Conservation (phyloP, 2,888 invertebrate species). For the Morinoia aosen region DNA sequence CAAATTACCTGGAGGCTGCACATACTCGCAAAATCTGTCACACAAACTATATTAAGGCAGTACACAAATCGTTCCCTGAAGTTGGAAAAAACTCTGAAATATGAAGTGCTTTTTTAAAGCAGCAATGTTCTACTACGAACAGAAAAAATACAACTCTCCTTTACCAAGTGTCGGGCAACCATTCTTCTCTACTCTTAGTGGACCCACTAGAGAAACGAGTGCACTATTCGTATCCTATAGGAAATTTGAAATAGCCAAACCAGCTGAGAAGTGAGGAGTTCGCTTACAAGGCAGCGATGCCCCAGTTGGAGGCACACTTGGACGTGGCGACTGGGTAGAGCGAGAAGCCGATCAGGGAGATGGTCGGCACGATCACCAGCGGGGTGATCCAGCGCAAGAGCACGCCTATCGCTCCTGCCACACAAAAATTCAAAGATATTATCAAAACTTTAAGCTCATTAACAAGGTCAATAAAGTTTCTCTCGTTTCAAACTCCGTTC, state of each 20-base stretch:
- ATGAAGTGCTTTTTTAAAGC: conserved; percentile 77
- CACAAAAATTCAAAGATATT: not conserved
- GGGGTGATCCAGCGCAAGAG: conserved; percentile 84
- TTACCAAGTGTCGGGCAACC: no score
- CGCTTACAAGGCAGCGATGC: conserved; percentile 82
- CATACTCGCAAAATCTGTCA: no score
- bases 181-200: no score
- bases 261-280: not conserved
- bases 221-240: no score
- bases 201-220: no score
- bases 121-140: conserved; percentile 80
- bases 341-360: conserved; percentile 86
- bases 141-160: no score
- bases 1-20: no score
- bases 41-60: not conserved
- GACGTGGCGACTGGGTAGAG: conserved; percentile 85
- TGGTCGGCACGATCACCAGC: conserved; percentile 86
- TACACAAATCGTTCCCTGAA: not conserved
- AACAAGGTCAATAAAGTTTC: not conserved
- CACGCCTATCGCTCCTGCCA: conserved; percentile 81
- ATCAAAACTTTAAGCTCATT: not conserved
- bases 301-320: conserved; percentile 88
- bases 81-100: not conserved
- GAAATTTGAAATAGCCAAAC: no score
- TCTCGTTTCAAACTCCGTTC: not conserved